phyloP scores from a whole-genome alignment of 2,113 vertebrate genomes.

The Aphelocoma coerulescens region DNA sequence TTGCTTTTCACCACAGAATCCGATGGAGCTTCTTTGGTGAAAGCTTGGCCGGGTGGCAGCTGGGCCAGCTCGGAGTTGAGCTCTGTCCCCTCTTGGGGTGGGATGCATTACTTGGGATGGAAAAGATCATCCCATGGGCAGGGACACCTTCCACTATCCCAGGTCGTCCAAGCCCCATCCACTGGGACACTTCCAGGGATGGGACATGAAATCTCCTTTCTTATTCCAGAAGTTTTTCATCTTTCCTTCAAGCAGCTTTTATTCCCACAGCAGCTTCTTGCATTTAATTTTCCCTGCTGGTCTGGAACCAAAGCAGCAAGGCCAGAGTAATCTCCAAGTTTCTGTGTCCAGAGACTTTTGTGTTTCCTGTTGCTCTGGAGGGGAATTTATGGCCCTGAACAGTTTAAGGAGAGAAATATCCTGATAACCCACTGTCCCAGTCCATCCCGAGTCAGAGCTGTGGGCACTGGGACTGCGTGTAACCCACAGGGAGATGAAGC shows the following conservation, averaged over 20 bases:
- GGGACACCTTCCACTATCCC: not conserved
- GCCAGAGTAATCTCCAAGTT: not conserved
- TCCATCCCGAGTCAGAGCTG: not conserved
- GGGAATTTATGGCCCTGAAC: not conserved
- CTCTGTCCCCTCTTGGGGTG: not conserved
- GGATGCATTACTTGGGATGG: accelerated
- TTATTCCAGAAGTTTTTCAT: not conserved
- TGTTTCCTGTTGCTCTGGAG: not conserved
- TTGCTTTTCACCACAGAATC: not conserved
- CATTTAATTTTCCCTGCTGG: not conserved
- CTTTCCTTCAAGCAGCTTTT: not conserved
- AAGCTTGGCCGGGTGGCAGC: not conserved
- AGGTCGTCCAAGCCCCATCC: not conserved
- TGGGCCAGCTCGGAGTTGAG: too few relatives aligned
- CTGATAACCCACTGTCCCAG: not conserved
- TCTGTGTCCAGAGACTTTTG: not conserved
- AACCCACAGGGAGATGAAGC: too few relatives aligned
- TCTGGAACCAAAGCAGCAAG: not conserved
- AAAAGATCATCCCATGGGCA: not conserved
- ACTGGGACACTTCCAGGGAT: not conserved
- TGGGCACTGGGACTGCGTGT: accelerated
- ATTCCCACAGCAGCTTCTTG: not conserved
- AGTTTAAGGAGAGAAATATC: not conserved
- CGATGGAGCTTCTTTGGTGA: accelerated
- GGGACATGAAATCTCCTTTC: not conserved